Percentiles rank a stretch among this genome's conserved stretches.
These are phyloP conservation scores for Anoplopoma fimbria DNA, from an alignment of 2,113 vertebrate genomes.

Conservation along the genomic window DNA sequence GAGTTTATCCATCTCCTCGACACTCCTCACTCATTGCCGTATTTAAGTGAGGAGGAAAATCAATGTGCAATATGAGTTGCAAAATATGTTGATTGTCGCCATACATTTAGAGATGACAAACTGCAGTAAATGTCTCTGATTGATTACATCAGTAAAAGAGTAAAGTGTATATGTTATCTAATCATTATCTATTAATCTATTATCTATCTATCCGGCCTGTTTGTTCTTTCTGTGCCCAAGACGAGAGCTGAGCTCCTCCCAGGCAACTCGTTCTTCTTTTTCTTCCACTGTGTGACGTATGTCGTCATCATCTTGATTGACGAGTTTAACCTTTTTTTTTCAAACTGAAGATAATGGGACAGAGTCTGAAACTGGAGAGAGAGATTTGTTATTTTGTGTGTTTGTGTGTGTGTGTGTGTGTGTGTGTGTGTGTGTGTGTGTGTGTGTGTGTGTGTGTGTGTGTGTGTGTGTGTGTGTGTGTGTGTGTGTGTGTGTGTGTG, in stretches of 20 bases:
- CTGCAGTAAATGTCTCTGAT: neutral
- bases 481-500: neutral
- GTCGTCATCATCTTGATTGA: neutral
- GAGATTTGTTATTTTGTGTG: neutral
- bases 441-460: neutral
- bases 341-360: neutral
- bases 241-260: neutral
- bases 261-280: neutral
- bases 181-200: too few species aligned
- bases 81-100: neutral
- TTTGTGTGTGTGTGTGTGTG: slow-evolving; percentile 2
- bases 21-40: neutral
- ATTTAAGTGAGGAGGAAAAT: neutral
- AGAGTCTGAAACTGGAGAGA: neutral
- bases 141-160: neutral
- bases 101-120: neutral
- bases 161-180: neutral
- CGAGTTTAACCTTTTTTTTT: neutral
- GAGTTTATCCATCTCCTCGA: neutral
- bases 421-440: neutral
- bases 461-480: neutral
- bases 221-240: neutral
- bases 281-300: neutral
- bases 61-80: neutral
- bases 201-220: neutral